A percentile compares a stretch with the other conserved stretches of the same genome.
phyloP scores from a whole-genome alignment of 2,888 invertebrate species.

The Plutella xylostella region DNA sequence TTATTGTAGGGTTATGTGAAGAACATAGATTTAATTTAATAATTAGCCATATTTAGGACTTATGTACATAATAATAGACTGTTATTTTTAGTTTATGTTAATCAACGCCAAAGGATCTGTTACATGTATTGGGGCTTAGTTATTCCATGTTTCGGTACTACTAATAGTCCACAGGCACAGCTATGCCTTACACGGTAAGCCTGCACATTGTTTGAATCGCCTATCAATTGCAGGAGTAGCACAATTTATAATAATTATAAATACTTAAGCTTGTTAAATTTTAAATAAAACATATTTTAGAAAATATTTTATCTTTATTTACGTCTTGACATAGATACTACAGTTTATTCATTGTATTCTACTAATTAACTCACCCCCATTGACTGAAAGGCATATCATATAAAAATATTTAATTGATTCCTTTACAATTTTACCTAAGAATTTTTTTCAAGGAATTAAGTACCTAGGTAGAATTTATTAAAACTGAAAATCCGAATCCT shows the following conservation, averaged over 20 bases:
- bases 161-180: neutral
- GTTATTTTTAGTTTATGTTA: slow-evolving; percentile 31
- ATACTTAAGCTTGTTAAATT: slow-evolving; percentile 34
- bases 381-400: too few species aligned
- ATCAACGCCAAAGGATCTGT: slow-evolving; percentile 31
- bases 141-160: slow-evolving; percentile 33
- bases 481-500: too few species aligned
- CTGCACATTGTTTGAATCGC: slow-evolving; percentile 1
- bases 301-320: slow-evolving; percentile 46
- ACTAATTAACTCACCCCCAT: too few species aligned
- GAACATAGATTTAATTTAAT: too few species aligned
- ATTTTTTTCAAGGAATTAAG: too few species aligned
- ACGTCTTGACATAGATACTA: slow-evolving; percentile 33
- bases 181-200: neutral
- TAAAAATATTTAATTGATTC: too few species aligned
- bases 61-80: slow-evolving; percentile 7
- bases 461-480: too few species aligned
- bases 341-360: too few species aligned
- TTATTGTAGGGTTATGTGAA: slow-evolving; percentile 21
- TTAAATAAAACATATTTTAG: slow-evolving; percentile 47
- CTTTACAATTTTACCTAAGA: too few species aligned
- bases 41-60: too few species aligned
- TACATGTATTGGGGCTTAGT: slow-evolving; percentile 37
- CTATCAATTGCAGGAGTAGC: slow-evolving; percentile 31
- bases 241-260: slow-evolving; percentile 39